Evolutionary conservation across 2,113 vertebrate genomes (phyloP).

Genomic region (Tauraco erythrolophus): DNA sequence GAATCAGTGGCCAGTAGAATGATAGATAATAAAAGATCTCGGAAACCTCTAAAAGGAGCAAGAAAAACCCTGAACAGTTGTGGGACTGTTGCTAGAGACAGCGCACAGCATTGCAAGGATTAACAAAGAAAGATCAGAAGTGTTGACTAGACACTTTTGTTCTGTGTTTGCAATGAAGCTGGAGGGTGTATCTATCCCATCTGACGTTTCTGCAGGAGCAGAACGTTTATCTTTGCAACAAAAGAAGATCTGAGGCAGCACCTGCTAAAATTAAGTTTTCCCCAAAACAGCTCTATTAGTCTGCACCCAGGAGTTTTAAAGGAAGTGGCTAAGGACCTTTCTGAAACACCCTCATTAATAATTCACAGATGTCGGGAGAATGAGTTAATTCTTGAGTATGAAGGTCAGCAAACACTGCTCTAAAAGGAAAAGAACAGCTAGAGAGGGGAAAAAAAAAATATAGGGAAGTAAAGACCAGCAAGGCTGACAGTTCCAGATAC

Average conservation of each 20-base stretch:
- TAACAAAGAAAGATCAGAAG: constrained; percentile 64
- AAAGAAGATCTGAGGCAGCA: constrained; percentile 65
- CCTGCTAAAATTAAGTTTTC: constrained; percentile 68
- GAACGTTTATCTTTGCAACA: constrained; percentile 48
- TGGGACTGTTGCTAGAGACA: constrained; percentile 1
- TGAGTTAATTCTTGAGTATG: constrained; percentile 57
- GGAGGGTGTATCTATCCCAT: constrained; percentile 47
- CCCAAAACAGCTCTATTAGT: constrained; percentile 57
- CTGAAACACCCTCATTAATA: constrained; percentile 61
- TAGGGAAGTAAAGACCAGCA: background rate
- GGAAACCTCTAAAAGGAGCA: background rate
- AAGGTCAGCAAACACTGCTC: constrained; percentile 60
- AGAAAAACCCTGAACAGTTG: background rate
- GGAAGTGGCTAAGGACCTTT: constrained; percentile 54
- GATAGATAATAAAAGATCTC: background rate
- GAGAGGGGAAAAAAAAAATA: background rate
- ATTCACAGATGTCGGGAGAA: constrained; percentile 48
- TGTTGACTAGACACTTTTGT: constrained; percentile 68
- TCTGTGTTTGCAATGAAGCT: constrained; percentile 56
- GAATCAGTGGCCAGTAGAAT: background rate
- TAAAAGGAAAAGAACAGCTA: background rate
- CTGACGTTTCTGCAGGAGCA: constrained; percentile 48
- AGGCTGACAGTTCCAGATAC: background rate
- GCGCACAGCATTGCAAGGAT: background rate
- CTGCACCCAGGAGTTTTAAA: constrained; percentile 65